A percentile compares a stretch with the other conserved stretches of the same genome.
Conservation (phyloP, 2,113 vertebrate species). For the Leptocoma aspasia region DNA sequence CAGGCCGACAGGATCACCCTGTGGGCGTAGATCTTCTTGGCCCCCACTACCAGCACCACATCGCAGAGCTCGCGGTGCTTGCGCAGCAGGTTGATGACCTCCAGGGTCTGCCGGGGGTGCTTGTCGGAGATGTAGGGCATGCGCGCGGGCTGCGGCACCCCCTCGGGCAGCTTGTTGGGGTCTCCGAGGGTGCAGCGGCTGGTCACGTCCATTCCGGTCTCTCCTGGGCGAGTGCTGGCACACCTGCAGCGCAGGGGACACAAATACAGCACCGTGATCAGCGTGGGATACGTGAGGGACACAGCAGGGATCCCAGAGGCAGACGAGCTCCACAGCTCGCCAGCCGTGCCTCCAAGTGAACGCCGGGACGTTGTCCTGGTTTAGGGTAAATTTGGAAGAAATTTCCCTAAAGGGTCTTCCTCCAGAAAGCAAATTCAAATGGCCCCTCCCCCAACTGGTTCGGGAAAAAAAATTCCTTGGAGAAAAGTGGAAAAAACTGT, state of each 20-base stretch:
- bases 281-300: no score
- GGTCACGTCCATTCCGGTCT: conserved; percentile 98
- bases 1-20: conserved; percentile 96
- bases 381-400: no score
- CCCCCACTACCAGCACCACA: conserved; percentile 94
- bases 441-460: no score
- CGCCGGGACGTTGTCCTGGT: no score
- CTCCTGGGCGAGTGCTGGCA: conserved; percentile 89
- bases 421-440: no score
- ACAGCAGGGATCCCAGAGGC: background rate
- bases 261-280: background rate
- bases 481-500: no score
- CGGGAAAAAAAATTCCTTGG: no score
- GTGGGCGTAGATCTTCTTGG: conserved; percentile 98
- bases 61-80: conserved; percentile 97
- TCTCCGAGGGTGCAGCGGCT: conserved; percentile 98
- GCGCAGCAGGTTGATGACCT: conserved; percentile 95
- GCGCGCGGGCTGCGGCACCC: conserved; percentile 95
- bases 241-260: conserved; percentile 74
- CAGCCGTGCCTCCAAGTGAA: rapidly evolving
- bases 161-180: conserved; percentile 97
- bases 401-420: no score
- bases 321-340: rapidly evolving
- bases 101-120: conserved; percentile 95
- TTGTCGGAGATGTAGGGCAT: conserved; percentile 99